Conservation (phyloP, 1,140 invertebrate genomes). For the Chironomus tepperi region DNA sequence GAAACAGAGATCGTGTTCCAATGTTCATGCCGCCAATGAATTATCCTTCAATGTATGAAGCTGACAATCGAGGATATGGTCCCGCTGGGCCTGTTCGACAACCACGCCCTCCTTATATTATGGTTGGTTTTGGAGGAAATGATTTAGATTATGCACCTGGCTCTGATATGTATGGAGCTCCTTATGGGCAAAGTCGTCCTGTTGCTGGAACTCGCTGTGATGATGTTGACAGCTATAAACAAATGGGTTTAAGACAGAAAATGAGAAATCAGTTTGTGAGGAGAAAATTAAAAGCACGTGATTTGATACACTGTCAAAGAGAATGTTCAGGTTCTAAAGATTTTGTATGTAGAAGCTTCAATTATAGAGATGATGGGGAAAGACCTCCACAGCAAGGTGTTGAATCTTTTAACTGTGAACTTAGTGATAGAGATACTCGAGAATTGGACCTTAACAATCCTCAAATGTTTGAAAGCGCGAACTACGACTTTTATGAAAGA, state of each 20-base stretch:
- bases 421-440: constrained; percentile 75
- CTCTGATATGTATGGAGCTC: constrained; percentile 28
- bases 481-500: constrained; percentile 81
- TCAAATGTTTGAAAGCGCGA: constrained; percentile 72
- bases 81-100: constrained; percentile 28
- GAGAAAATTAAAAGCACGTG: constrained; percentile 60
- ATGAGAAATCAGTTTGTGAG: constrained; percentile 70
- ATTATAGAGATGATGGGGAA: constrained; percentile 56
- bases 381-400: constrained; percentile 48
- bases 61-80: constrained; percentile 29
- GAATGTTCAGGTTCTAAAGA: constrained; percentile 74
- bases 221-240: constrained; percentile 68
- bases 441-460: constrained; percentile 77
- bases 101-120: constrained; percentile 28
- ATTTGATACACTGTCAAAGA: constrained; percentile 65
- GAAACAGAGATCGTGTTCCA: constrained; percentile 33
- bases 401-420: constrained; percentile 76
- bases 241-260: constrained; percentile 62
- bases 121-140: background rate
- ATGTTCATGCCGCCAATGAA: constrained; percentile 11
- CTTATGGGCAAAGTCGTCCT: constrained; percentile 33
- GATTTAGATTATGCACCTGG: constrained; percentile 22
- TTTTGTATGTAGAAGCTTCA: constrained; percentile 81
- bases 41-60: constrained; percentile 29
- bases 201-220: constrained; percentile 52